A percentile compares a stretch with the other conserved stretches of the same genome.
Conservation (phyloP, 2,113 vertebrate genomes). For the Romanogobio albipinnatus region DNA sequence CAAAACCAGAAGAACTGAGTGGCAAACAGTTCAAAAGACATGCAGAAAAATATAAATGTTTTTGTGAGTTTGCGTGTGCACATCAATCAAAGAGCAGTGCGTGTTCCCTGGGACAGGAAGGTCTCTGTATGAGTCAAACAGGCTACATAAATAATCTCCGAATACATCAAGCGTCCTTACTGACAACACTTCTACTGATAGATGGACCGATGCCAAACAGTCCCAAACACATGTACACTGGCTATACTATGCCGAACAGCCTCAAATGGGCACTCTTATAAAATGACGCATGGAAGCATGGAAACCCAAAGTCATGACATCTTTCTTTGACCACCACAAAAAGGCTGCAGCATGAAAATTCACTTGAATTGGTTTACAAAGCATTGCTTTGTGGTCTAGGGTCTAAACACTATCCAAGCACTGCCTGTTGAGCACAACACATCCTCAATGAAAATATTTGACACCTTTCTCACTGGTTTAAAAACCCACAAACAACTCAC, state of each 20-base stretch:
- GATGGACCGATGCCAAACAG: constrained; percentile 5
- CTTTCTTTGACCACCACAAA: neutral
- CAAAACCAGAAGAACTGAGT: neutral
- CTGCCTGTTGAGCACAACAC: constrained; percentile 11
- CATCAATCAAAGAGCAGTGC: constrained; percentile 10
- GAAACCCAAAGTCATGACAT: neutral
- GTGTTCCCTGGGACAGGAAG: constrained; percentile 5
- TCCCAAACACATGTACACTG: neutral
- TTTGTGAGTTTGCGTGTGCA: neutral
- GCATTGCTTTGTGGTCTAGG: constrained; percentile 2
- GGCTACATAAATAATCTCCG: constrained; percentile 17
- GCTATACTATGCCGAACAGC: neutral
- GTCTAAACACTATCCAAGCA: neutral
- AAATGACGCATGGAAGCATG: neutral
- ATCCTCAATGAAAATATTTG: neutral
- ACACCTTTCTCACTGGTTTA: constrained; percentile 40
- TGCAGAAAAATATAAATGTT: neutral
- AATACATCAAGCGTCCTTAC: constrained; percentile 15
- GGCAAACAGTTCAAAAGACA: neutral
- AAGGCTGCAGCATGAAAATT: neutral
- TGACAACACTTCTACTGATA: neutral
- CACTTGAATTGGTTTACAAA: neutral
- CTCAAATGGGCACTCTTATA: neutral
- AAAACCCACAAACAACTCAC: constrained; percentile 34
- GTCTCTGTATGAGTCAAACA: neutral